Evolutionary conservation across 2,797 vertebrate genomes (phyloP), one percentile per base, ranked within the genome.

Genomic region (Pseudocheirus occidentalis): DNA sequence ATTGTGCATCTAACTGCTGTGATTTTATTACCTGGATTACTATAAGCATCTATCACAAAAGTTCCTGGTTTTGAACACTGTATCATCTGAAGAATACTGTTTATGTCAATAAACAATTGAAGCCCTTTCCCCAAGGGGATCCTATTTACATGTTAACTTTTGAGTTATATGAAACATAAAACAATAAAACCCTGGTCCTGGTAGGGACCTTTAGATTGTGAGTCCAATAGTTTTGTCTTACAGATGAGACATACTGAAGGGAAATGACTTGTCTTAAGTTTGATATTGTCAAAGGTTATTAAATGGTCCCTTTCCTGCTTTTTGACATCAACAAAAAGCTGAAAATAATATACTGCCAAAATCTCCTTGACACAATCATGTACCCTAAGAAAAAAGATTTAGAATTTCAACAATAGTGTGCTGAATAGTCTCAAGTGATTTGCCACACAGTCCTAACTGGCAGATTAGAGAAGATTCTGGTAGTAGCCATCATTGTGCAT

Each of bases 121-220:
- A 56, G 31, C 4, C 24, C 16, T 0, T 91, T 40, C 0, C 27
- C 56, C 81, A 55, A 46, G 54, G 55, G 90, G 16, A 40, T n/a
- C 21, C 54, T n/a, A 91, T 87, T 92, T 95, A 52, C 90, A 14
- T 55, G 91, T 56, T 94, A 87, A 94, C 94, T 55, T 40, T 91
- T 92, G 95, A 59, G 54, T 94, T 58, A 18, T 59, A 94, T 12
- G 46, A 2, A 28, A 11, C 53, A n/a, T 59, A 66, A n/a, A 66
- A 73, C 21, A 40, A 73, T 40, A 73, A 6, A 73, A 21, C 18
- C 21, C 6, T 21, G 16, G 34, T 73, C n/a, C n/a, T 73, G n/a
- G 6, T 9, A 40, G 18, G n/a, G 5, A 24, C n/a, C n/a, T 73
- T 73, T 6, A 73, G 34, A 73, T 21, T 5, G 1, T 40, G n/a